Conservation (phyloP, 1,140 invertebrate species). For the Diachasma alloeum region DNA sequence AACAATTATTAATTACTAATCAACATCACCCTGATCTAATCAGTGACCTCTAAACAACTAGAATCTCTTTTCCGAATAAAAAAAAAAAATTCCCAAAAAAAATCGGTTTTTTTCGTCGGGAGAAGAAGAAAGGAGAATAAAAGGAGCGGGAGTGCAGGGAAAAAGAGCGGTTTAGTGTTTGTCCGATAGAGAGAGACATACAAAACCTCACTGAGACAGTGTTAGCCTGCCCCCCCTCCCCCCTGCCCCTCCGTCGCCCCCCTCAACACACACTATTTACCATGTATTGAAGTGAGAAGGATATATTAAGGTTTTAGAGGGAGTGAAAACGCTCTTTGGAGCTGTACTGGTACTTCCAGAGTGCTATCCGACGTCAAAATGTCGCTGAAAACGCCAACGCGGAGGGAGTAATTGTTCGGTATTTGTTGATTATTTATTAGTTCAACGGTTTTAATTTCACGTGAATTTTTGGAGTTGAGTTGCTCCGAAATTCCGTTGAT, state of each 20-base stretch:
- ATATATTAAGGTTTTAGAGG: background rate
- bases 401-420: constrained; percentile 13
- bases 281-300: background rate
- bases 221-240: background rate
- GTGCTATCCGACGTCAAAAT: constrained; percentile 20
- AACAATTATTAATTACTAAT: background rate
- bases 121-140: background rate
- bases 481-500: background rate
- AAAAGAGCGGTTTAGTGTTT: background rate
- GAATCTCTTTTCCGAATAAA: background rate
- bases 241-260: background rate
- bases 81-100: background rate
- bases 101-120: background rate
- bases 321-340: constrained; percentile 12
- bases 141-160: background rate
- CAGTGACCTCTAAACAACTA: too few species aligned
- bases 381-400: constrained; percentile 26
- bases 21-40: background rate
- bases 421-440: background rate
- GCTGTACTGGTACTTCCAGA: background rate
- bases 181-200: background rate
- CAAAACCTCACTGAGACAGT: background rate
- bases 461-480: background rate
- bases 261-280: background rate
- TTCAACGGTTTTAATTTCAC: background rate